Evolutionary conservation across 2,113 vertebrate genomes (phyloP).

Genomic region (Panthera leo): DNA sequence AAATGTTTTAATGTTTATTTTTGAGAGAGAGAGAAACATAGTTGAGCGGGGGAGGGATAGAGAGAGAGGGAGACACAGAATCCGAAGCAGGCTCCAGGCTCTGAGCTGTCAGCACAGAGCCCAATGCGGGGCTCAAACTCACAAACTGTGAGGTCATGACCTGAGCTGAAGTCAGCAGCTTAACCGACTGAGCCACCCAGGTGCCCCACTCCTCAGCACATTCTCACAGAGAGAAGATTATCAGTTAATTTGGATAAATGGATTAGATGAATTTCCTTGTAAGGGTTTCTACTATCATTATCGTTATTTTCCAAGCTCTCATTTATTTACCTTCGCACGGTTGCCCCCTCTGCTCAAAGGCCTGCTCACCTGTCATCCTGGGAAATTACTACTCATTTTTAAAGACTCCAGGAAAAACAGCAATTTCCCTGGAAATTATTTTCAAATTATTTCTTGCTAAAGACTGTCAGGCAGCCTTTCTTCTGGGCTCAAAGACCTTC

Average conservation of each 20-base stretch:
- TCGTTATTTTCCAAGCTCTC: neutral
- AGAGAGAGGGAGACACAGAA: too few relatives aligned
- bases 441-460: slow-evolving; percentile 35
- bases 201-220: neutral
- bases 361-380: neutral
- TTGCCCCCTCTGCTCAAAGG: neutral
- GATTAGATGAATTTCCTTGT: neutral
- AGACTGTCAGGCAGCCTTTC: neutral
- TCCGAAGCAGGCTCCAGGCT: too few relatives aligned
- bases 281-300: neutral
- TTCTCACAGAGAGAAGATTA: neutral
- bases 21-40: too few relatives aligned
- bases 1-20: too few relatives aligned
- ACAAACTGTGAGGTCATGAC: too few relatives aligned
- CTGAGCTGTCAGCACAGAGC: too few relatives aligned
- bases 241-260: neutral
- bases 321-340: neutral
- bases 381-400: neutral
- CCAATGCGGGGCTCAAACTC: rapidly evolving
- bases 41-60: too few relatives aligned
- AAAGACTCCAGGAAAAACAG: neutral
- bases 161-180: too few relatives aligned
- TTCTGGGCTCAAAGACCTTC: neutral
- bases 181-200: too few relatives aligned
- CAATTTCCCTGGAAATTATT: neutral